Evolutionary conservation across 2,797 vertebrate species (phyloP).

Genomic region (Chaunax sp.): DNA sequence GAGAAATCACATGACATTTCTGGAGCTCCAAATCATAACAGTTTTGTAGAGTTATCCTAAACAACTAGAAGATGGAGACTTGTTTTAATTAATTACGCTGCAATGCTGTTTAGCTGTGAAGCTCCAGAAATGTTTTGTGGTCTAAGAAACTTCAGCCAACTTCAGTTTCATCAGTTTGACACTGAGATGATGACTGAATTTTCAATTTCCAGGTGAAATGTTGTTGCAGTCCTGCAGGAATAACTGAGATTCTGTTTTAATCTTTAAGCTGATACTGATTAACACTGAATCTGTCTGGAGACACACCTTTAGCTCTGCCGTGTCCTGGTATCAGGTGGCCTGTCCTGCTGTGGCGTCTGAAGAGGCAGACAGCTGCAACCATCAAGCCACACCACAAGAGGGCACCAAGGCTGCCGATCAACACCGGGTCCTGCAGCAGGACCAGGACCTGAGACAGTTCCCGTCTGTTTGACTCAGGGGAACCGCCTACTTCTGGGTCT

Average conservation of each 20-base stretch:
- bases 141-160: no score
- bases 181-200: no score
- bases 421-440: constrained; percentile 85
- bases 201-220: no score
- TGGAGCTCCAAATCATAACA: no score
- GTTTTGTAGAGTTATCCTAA: no score
- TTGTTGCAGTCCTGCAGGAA: background rate
- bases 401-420: constrained; percentile 87
- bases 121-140: no score
- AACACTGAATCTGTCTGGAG: background rate
- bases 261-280: background rate
- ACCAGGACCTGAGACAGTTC: constrained; percentile 67
- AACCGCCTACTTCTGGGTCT: constrained; percentile 40
- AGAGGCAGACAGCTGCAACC: constrained; percentile 84
- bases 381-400: constrained; percentile 90
- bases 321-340: constrained; percentile 59
- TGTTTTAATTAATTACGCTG: no score
- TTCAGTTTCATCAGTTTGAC: no score
- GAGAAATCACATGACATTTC: no score
- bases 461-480: constrained; percentile 17
- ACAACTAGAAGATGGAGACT: no score
- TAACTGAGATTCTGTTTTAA: background rate
- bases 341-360: constrained; percentile 80
- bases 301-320: constrained; percentile 72
- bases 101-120: no score